Percentiles rank a stretch among this genome's conserved stretches.
These are phyloP conservation scores for Acleris cristana DNA, from an alignment of 2,888 invertebrate species.

Conservation along the genomic window DNA sequence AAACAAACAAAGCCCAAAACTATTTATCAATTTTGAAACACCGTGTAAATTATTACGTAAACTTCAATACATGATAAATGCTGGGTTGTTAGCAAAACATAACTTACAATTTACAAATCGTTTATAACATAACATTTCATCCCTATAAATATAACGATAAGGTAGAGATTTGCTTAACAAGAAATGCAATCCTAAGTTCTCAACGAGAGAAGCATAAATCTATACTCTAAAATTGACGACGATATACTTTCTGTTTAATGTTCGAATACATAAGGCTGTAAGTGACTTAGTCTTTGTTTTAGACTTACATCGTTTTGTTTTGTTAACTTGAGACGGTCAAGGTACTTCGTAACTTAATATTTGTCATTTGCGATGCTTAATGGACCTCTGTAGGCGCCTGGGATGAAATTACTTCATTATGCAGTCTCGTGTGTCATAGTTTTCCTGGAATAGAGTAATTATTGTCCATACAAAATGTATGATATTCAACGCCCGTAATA, in stretches of 20 bases:
- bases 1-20: constrained; percentile 11
- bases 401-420: constrained; percentile 26
- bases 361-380: constrained; percentile 30
- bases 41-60: constrained; percentile 24
- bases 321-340: constrained; percentile 12
- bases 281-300: too few relatives aligned
- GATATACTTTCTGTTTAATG: too few relatives aligned
- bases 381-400: constrained; percentile 10
- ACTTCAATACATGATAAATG: constrained; percentile 23
- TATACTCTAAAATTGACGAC: too few relatives aligned
- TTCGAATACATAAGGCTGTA: too few relatives aligned
- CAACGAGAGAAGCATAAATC: background rate
- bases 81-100: constrained; percentile 1
- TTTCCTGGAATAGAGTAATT: background rate
- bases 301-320: too few relatives aligned
- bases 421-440: constrained; percentile 23
- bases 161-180: background rate
- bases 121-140: constrained; percentile 9
- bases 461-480: background rate
- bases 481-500: background rate
- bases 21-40: constrained; percentile 12
- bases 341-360: constrained; percentile 27
- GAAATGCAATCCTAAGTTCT: background rate
- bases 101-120: constrained; percentile 7
- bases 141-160: background rate